A percentile compares a stretch with the other conserved stretches of the same genome.
These are phyloP conservation scores for Craniophora ligustri DNA, from an alignment of 2,888 invertebrate genomes.

Conservation along the genomic window DNA sequence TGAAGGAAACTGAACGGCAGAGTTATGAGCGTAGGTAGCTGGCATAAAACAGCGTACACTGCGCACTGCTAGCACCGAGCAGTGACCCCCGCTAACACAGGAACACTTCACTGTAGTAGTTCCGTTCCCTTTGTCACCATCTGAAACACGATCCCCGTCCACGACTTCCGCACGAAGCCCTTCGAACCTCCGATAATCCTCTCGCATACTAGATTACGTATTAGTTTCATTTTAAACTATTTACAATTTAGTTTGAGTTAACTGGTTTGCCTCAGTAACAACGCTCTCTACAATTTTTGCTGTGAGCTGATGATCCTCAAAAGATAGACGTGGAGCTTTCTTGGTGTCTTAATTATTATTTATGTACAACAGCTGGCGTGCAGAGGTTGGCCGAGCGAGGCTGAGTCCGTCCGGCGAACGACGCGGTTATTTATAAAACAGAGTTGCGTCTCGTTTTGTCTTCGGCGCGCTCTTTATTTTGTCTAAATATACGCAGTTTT, in stretches of 20 bases:
- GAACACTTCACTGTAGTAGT: constrained; percentile 77
- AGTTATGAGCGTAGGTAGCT: constrained; percentile 28
- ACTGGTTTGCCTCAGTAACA: constrained; percentile 2
- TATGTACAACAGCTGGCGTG: constrained; percentile 87
- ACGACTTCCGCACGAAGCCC: constrained; percentile 86
- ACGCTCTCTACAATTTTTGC: constrained; percentile 7
- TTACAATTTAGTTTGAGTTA: constrained; percentile 28
- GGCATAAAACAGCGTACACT: constrained; percentile 48
- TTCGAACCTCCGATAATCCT: constrained; percentile 76
- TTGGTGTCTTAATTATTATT: constrained; percentile 87
- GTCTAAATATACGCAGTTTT: constrained; percentile 89
- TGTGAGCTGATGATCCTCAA: constrained; percentile 55
- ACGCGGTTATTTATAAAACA: constrained; percentile 88
- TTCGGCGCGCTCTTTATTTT: constrained; percentile 88
- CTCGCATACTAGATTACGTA: constrained; percentile 64
- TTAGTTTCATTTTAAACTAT: constrained; percentile 52
- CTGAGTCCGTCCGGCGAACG: constrained; percentile 85
- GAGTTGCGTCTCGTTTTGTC: constrained; percentile 89
- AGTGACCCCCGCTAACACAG: constrained; percentile 66
- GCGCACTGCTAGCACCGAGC: constrained; percentile 57
- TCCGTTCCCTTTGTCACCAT: constrained; percentile 80
- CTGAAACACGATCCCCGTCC: constrained; percentile 80
- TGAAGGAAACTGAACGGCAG: constrained; percentile 17
- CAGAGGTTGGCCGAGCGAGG: constrained; percentile 83
- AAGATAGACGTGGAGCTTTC: constrained; percentile 75